Percentiles rank a stretch among this genome's conserved stretches.
phyloP scores from a whole-genome alignment of 2,113 vertebrate genomes.

The Heterotilapia buettikoferi region DNA sequence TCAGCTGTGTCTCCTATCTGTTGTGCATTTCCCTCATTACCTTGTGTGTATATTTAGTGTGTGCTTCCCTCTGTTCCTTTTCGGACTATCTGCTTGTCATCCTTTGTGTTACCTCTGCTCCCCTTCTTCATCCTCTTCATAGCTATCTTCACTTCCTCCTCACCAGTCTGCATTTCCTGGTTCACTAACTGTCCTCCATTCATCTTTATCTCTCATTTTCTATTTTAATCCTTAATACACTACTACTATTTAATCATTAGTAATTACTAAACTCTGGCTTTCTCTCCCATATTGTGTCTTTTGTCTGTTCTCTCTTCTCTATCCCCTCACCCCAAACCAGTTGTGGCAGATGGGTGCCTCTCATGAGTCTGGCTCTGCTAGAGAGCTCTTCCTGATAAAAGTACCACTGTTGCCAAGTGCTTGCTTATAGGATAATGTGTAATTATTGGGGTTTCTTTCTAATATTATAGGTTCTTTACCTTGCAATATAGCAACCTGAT shows the following conservation, averaged over 20 bases:
- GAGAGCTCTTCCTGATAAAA: neutral
- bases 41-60: neutral
- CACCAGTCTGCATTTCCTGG: neutral
- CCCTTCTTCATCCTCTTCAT: neutral
- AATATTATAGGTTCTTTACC: neutral
- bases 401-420: neutral
- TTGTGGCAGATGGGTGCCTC: neutral
- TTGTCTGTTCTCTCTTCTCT: neutral
- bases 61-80: neutral
- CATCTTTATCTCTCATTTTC: neutral
- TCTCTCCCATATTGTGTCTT: neutral
- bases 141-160: neutral
- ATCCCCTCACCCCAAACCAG: neutral
- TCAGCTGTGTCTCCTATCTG: neutral
- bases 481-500: neutral
- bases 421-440: neutral
- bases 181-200: neutral
- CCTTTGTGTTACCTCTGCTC: neutral
- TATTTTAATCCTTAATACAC: neutral
- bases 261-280: neutral
- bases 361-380: neutral
- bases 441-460: neutral
- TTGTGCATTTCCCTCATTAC: neutral
- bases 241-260: neutral
- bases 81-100: neutral